Evolutionary conservation across 2,113 vertebrate genomes (phyloP).

Genomic region (Oryzias javanicus): DNA sequence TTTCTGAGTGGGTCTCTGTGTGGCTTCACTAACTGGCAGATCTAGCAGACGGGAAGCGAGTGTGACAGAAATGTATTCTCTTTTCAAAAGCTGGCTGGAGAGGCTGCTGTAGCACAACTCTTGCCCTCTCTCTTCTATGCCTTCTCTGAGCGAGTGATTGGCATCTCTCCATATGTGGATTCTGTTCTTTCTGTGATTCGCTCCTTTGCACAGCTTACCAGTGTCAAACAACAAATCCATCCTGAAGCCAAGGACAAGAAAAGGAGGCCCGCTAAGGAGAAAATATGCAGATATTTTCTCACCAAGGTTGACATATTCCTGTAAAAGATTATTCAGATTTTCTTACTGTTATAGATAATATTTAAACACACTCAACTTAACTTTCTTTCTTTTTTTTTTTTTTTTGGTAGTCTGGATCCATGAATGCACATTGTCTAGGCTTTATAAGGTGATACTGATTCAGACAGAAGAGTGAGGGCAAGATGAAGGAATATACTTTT

Average conservation of each 20-base stretch:
- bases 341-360: conserved; percentile 21
- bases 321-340: conserved; percentile 19
- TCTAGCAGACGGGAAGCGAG: conserved; percentile 55
- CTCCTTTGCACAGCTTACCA: conserved; percentile 60
- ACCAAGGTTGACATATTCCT: not conserved
- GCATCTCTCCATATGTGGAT: conserved; percentile 75
- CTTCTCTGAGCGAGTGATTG: conserved; percentile 63
- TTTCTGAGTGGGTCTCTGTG: conserved; percentile 1
- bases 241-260: conserved; percentile 4
- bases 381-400: conserved; percentile 2
- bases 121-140: conserved; percentile 26
- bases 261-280: not conserved
- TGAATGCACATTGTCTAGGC: conserved; percentile 48
- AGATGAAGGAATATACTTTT: conserved; percentile 61
- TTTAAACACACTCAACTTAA: not conserved
- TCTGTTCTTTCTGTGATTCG: conserved; percentile 57
- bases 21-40: conserved; percentile 31
- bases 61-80: conserved; percentile 76
- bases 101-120: conserved; percentile 37
- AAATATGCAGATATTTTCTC: conserved; percentile 7
- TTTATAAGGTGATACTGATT: conserved; percentile 39
- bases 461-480: conserved; percentile 51
- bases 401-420: conserved; percentile 40
- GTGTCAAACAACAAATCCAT: conserved; percentile 67
- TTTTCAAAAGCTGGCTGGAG: conserved; percentile 63